Base-by-base conservation (phyloP, 2,113 vertebrate species). In the Sander vitreus region DNA sequence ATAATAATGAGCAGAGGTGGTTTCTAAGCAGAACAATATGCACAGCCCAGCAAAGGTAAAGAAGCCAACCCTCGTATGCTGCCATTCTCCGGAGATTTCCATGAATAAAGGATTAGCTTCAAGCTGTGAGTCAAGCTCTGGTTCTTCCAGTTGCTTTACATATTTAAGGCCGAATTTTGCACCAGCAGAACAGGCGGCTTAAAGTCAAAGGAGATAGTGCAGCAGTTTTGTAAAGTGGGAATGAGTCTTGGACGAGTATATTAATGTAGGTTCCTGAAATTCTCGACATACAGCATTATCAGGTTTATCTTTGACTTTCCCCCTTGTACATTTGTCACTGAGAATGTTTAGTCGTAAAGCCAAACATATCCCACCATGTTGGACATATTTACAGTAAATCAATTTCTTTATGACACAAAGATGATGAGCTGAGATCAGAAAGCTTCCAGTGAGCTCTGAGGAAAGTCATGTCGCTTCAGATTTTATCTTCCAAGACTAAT, bases 61-160 rank as follows among this genome's bases (percentile, higher is more conserved):
- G 75, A 76, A 81, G 73, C 69, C 65, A 60, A 66, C 85, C 81
- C 67, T 78, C 48, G 33, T 85, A 86, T 66, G 85, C 86, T 88
- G 77, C 77, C 84, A 78, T 89, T 93, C 89, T 85, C 90, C 75
- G 74, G 82, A 88, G 88, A 92, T 92, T 92, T 71, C 80, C 88
- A 92, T 91, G 88, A 92, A 92, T 92, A 91, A 87, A 89, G 91
- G 89, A 94, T 92, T 93, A 93, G 86, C 86, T 78, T 76, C 91
- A 90, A 91, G 89, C 92, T 86, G 88, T 69, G 90, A 93, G 93
- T 92, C 91, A 90, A 90, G 90, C 91, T 91, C 85, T 78, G 84
- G 63, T 90, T 91, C 87, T 91, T 85, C 82, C 65, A 84, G 62
- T 91, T 92, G 85, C 92, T 93, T 92, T 92, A 93, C 88, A 93